Evolutionary conservation across 2,797 vertebrate species (phyloP), one percentile per base, ranked within the genome.

Genomic region (Phrynocephalus guinanensis): DNA sequence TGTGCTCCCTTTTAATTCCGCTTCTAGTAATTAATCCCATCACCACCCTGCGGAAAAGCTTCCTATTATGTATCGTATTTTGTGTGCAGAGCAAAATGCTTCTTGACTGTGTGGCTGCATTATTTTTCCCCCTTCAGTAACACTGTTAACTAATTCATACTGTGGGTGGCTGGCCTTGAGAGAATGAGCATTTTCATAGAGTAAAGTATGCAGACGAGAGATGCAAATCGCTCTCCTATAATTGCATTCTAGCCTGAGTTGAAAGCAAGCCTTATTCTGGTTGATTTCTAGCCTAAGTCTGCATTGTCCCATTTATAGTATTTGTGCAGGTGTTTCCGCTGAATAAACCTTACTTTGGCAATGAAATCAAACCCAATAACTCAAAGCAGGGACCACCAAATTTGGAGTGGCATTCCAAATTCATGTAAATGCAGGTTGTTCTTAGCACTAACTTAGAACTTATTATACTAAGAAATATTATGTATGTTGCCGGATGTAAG

Each of bases 251-350:
- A 89, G 24, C 67, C 77, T 83, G 87, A 92, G 78, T 88, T 89
- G 88, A 93, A 92, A 75, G 8, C 16, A 75, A 75, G 77, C 76
- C 79, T 88, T 73, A 67, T 63, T 1, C 90, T 78, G 83, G 86
- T 84, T 92, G 78, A 78, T 83, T 75, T 79, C 44, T 71, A 63
- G 72, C 83, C 77, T 93, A 82, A 3, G 28, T 48, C 75, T 86
- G 2, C 72, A 91, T 89, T 16, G 0, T 83, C 77, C 68, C 44
- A 85, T 1, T 82, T 83, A 91, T 86, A 82, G 48, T 82, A 92
- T 93, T 88, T 90, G 80, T 91, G 91, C 89, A 85, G 89, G 28
- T 82, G 81, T 52, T 83, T 91, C 88, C 87, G 90, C 86, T 86
- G 86, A 86, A 91, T 91, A 82, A 86, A 63, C 73, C 81, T 18